Evolutionary conservation across 2,113 vertebrate genomes (phyloP).

Genomic region (Dipodomys spectabilis): DNA sequence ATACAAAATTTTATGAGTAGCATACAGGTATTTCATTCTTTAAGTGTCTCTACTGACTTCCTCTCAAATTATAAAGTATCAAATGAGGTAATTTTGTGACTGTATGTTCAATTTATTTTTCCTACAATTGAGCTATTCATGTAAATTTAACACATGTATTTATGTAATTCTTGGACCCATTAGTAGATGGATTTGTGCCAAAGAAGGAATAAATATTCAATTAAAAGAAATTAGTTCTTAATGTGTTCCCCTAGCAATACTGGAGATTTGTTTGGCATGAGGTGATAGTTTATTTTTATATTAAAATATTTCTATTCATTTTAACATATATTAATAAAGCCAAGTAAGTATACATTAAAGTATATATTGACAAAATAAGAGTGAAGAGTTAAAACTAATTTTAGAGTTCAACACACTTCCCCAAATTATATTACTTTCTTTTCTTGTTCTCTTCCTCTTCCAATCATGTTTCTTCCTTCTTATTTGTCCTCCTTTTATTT

Average conservation of each 20-base stretch:
- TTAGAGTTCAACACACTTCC: fast-evolving
- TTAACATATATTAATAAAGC: neutral
- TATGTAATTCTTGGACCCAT: slow-evolving; percentile 34
- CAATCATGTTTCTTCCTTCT: neutral
- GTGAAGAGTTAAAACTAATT: neutral
- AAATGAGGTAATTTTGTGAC: neutral
- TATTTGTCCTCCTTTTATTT: fast-evolving
- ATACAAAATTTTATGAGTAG: neutral
- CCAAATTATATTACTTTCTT: neutral
- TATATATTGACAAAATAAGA: neutral
- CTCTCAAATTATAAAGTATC: slow-evolving; percentile 27
- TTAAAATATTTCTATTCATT: neutral
- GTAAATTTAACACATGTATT: slow-evolving; percentile 39
- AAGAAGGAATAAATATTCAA: slow-evolving; percentile 55
- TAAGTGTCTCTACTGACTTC: neutral
- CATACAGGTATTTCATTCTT: neutral
- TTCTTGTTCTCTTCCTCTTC: neutral
- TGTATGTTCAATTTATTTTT: slow-evolving; percentile 10
- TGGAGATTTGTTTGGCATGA: slow-evolving; percentile 44
- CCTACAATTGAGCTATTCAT: slow-evolving; percentile 37
- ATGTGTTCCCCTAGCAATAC: slow-evolving; percentile 53
- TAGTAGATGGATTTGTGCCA: slow-evolving; percentile 61
- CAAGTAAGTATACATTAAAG: neutral
- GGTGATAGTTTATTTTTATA: slow-evolving; percentile 36
- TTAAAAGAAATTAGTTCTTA: slow-evolving; percentile 67